phyloP scores from a whole-genome alignment of 2,888 invertebrate genomes.

The Caenorhabditis sp. region DNA sequence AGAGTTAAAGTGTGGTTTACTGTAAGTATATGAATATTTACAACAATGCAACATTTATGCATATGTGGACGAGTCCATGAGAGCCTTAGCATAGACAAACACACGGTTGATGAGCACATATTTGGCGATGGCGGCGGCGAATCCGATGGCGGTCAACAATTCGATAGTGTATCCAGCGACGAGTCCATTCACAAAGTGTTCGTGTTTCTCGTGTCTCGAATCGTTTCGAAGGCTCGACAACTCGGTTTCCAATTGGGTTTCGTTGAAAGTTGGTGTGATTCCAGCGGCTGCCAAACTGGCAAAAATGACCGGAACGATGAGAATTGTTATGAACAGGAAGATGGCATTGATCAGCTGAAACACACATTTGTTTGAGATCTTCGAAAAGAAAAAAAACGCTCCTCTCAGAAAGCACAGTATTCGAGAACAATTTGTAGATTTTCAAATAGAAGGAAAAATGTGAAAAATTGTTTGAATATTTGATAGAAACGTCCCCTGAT shows the following conservation, averaged over 20 bases:
- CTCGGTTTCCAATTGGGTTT: conserved; percentile 8
- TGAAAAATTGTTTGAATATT: no score
- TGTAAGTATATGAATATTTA: neutral
- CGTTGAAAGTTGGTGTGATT: conserved; percentile 5
- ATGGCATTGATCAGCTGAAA: conserved; percentile 20
- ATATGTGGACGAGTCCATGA: neutral
- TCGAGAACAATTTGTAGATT: no score
- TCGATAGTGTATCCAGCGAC: conserved; percentile 27
- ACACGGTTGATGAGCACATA: conserved; percentile 2
- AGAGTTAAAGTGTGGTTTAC: no score
- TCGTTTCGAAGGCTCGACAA: neutral
- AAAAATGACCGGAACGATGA: conserved; percentile 24
- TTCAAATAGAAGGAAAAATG: no score
- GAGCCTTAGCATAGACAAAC: neutral
- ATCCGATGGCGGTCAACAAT: conserved; percentile 10
- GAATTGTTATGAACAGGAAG: conserved; percentile 19
- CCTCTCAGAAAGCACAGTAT: neutral
- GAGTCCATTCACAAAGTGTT: conserved; percentile 19
- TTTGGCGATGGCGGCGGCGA: neutral
- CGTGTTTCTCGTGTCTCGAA: conserved; percentile 8
- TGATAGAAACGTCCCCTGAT: no score
- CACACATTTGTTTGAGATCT: no score
- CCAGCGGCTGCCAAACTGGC: conserved; percentile 24
- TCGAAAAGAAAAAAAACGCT: neutral
- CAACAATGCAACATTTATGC: neutral